Evolutionary conservation across 2,888 invertebrate species (phyloP), one percentile per base, ranked within the genome.

Genomic region (Aporophyla nigra): DNA sequence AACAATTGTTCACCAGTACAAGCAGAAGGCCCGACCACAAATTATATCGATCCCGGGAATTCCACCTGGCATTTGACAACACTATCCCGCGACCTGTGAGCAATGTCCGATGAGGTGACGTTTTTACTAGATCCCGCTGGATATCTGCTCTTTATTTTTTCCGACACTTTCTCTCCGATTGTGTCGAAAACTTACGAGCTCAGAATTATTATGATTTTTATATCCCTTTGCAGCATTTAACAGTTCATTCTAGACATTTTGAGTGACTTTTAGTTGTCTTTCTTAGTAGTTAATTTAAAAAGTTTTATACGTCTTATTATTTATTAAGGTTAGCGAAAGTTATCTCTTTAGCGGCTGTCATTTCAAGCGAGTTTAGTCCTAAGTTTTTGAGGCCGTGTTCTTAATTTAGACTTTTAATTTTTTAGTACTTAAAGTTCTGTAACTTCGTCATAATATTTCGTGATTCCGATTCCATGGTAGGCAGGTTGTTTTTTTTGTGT

Each of bases 71-170:
- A 49, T 63, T 53, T 62, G 69, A 51, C 84, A 87, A 49, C 89
- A 82, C 89, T 86, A 84, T 76, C 61, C 58, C 70, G 70, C 85
- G 87, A 91, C 88, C 91, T 90, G 90, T 86, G 90, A 89, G 89
- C 91, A 90, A 89, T 87, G 91, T 89, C 89, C 88, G 85, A 90
- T 86, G 89, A 89, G 85, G 89, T 90, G 89, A 90, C 88, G 86
- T 91, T 93, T 90, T 90, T 87, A 88, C 88, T 90, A 89, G 85
- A 87, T 87, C 87, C 88, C 84, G 51, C 53, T 67, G 81, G 88
- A 80, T 88, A 86, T 80, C 85, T 83, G 82, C 81, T 81, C 87
- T 87, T 88, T 84, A 88, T 89, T 90, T 93, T 91, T 83, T 86
- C 80, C 76, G 84, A 84, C 86, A 86, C 74, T 87, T 83, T 76